Evolutionary conservation across 2,888 invertebrate genomes (phyloP).

Genomic region (Candidula unifasciata): DNA sequence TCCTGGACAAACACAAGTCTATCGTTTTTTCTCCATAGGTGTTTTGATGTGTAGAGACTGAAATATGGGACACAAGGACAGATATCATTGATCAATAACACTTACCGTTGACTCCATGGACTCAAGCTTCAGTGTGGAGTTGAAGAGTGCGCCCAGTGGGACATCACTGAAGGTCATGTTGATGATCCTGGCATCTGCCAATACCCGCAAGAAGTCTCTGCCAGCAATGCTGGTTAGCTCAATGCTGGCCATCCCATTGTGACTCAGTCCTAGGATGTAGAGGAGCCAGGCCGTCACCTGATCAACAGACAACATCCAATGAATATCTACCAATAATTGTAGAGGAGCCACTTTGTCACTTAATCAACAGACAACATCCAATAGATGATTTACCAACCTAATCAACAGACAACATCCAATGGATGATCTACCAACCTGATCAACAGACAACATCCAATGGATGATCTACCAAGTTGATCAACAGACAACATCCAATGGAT

Average conservation of each 20-base stretch:
- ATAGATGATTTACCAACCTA: too few relatives aligned
- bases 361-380: not conserved
- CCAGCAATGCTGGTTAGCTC: constrained; percentile 56
- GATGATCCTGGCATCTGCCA: constrained; percentile 57
- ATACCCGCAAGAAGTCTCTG: constrained; percentile 57
- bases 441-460: too few relatives aligned
- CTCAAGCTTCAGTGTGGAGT: constrained; percentile 46
- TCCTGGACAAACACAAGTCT: too few relatives aligned
- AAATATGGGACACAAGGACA: not conserved
- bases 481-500: too few relatives aligned
- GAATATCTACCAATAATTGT: too few relatives aligned
- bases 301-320: not conserved
- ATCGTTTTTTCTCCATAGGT: not conserved
- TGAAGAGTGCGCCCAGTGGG: constrained; percentile 56
- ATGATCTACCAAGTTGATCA: too few relatives aligned
- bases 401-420: too few relatives aligned
- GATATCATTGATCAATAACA: not conserved
- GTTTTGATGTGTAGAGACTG: not conserved
- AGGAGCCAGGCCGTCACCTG: constrained; percentile 63
- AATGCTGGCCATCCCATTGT: constrained; percentile 63
- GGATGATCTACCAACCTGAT: too few relatives aligned
- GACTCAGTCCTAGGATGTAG: constrained; percentile 64
- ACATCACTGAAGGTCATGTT: constrained; percentile 55
- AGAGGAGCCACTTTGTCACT: constrained; percentile 64
- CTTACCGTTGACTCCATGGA: constrained; percentile 47